These are phyloP conservation scores for Philypnodon macrostomus DNA, from an alignment of 2,797 vertebrate species.

Conservation along the genomic window DNA sequence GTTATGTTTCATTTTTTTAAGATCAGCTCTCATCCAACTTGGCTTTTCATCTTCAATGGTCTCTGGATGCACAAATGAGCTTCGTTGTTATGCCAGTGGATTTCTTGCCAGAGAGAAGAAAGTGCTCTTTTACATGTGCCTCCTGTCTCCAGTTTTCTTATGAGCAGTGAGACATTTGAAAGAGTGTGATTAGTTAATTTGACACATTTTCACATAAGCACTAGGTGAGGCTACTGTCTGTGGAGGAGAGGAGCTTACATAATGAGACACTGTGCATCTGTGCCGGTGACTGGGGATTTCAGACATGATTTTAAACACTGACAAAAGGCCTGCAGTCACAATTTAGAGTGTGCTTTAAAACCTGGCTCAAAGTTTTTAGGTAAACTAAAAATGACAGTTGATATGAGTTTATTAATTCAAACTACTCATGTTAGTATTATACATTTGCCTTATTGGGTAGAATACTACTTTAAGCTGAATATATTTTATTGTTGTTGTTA, in stretches of 20 bases:
- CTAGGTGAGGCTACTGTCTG: conserved; percentile 10
- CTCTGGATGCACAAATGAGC: conserved; percentile 4
- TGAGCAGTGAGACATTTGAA: conserved; percentile 2
- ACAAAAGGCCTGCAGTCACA: too few relatives aligned
- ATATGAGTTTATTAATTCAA: too few relatives aligned
- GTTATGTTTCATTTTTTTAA: too few relatives aligned
- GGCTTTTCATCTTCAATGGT: conserved; percentile 13
- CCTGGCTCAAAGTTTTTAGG: too few relatives aligned
- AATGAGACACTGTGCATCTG: conserved; percentile 13
- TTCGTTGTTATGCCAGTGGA: conserved; percentile 17
- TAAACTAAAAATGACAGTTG: too few relatives aligned
- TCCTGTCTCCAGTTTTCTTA: conserved; percentile 3
- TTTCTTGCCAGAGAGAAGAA: not conserved
- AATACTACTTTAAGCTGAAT: too few relatives aligned
- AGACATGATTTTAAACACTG: conserved; percentile 3
- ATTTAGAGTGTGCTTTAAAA: too few relatives aligned
- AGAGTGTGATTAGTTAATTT: conserved; percentile 29
- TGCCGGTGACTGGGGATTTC: conserved; percentile 15
- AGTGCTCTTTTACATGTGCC: not conserved
- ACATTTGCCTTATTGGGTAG: too few relatives aligned
- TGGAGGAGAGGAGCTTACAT: conserved; percentile 8
- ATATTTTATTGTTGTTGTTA: too few relatives aligned
- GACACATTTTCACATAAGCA: conserved; percentile 4
- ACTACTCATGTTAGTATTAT: too few relatives aligned
- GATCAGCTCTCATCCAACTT: conserved; percentile 8